Conservation (phyloP, 2,888 invertebrate species). For the Pristionchus entomophagus region DNA sequence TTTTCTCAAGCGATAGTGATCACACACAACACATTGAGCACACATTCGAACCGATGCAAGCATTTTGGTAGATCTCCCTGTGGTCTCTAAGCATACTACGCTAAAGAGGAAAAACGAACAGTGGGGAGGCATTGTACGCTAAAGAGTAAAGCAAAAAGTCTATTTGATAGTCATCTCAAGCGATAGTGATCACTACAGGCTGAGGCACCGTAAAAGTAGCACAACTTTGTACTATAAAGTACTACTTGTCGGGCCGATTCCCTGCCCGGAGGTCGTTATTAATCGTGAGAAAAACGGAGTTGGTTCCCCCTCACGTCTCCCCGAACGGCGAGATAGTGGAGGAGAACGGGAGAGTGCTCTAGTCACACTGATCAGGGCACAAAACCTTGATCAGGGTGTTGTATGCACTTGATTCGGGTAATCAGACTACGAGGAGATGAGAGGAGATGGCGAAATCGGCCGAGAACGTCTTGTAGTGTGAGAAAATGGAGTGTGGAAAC, state of each 20-base stretch:
- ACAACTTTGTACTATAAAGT: not conserved
- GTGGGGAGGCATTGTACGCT: not conserved
- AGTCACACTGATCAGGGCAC: not conserved
- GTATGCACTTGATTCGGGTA: not conserved
- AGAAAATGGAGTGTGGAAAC: not conserved
- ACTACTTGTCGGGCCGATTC: not conserved
- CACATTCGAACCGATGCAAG: too few species aligned
- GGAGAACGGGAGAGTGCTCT: too few species aligned
- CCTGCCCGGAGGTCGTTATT: too few species aligned
- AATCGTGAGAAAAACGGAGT: not conserved
- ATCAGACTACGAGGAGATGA: not conserved
- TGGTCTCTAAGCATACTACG: not conserved
- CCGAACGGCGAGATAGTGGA: too few species aligned
- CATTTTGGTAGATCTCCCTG: too few species aligned
- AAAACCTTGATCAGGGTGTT: not conserved
- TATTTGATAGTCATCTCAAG: not conserved
- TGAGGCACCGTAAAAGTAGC: not conserved
- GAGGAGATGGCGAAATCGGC: not conserved
- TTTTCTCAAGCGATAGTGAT: too few species aligned
- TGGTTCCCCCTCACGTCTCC: not conserved
- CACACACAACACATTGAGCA: too few species aligned
- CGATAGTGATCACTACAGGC: not conserved
- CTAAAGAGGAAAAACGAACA: not conserved
- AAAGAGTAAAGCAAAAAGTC: not conserved
- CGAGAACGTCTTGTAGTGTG: not conserved